Percentiles rank a stretch among this genome's conserved stretches.
phyloP scores from a whole-genome alignment of 2,888 invertebrate genomes.

The Alitta virens region DNA sequence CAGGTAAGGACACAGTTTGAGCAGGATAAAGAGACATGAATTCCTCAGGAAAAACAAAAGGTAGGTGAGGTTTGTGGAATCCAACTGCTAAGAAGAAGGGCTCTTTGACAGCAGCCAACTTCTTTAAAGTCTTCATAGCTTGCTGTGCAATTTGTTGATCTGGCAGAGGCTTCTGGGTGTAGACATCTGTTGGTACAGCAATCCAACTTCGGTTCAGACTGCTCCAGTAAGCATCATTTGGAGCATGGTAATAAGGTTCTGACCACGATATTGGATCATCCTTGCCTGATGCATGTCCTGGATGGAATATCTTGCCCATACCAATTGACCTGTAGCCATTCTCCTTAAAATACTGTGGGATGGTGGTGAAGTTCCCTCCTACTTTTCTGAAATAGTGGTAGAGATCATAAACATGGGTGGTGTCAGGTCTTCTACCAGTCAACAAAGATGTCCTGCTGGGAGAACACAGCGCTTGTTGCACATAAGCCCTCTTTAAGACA shows the following conservation, averaged over 20 bases:
- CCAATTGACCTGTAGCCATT: constrained; percentile 18
- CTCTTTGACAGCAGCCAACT: neutral
- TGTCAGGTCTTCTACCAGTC: constrained; percentile 28
- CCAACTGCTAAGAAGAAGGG: constrained; percentile 25
- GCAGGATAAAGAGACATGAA: constrained; percentile 13
- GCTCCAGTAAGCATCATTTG: constrained; percentile 12
- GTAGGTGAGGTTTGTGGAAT: constrained; percentile 19
- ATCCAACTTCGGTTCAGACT: constrained; percentile 5
- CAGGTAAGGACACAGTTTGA: constrained; percentile 8
- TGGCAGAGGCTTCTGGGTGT: neutral
- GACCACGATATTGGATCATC: constrained; percentile 23
- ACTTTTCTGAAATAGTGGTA: constrained; percentile 24
- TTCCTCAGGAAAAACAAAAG: constrained; percentile 22
- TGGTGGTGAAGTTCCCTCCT: constrained; percentile 22
- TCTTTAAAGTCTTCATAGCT: neutral
- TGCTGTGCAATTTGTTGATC: constrained; percentile 14
- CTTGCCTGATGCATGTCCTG: constrained; percentile 61
- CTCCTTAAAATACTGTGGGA: constrained; percentile 25
- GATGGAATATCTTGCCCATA: constrained; percentile 20
- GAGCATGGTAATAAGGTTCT: constrained; percentile 18
- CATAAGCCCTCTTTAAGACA: constrained; percentile 31
- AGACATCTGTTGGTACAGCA: constrained; percentile 7
- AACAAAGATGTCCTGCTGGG: constrained; percentile 28
- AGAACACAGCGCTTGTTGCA: constrained; percentile 30
- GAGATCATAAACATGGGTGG: constrained; percentile 27